These are phyloP conservation scores for Onthophagus taurus DNA, from an alignment of 1,140 invertebrate genomes.

Conservation along the genomic window DNA sequence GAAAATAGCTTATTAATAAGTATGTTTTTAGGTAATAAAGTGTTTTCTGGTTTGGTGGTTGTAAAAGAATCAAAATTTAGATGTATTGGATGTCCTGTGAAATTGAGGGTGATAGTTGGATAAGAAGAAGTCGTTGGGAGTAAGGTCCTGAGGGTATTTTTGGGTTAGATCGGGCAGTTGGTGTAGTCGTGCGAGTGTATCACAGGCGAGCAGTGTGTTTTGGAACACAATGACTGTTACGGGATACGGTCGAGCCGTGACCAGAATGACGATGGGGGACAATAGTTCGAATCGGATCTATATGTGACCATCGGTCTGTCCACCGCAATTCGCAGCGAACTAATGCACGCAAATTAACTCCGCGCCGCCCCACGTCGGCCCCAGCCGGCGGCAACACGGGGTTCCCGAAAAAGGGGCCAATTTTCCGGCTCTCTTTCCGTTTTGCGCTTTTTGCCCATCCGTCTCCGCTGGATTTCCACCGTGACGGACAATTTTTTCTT, in stretches of 20 bases:
- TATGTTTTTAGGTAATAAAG: no score
- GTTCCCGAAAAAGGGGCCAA: conserved; percentile 1
- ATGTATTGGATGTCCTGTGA: no score
- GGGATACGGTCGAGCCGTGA: conserved; percentile 29
- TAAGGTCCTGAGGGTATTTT: no score
- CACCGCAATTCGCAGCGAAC: conserved; percentile 20
- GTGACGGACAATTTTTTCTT: not conserved
- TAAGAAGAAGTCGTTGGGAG: no score
- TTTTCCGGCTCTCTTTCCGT: not conserved
- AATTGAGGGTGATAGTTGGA: no score
- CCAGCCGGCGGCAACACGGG: not conserved
- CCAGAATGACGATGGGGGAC: conserved; percentile 20
- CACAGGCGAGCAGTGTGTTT: conserved; percentile 28
- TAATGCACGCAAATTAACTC: conserved; percentile 21
- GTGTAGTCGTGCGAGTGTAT: conserved; percentile 26
- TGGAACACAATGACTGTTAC: conserved; percentile 29
- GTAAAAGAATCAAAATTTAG: no score
- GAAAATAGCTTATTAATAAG: no score
- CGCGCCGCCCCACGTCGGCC: conserved; percentile 4
- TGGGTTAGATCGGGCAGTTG: conserved; percentile 18
- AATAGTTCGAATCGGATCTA: conserved; percentile 16
- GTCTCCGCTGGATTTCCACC: not conserved
- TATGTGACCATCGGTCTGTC: conserved; percentile 11
- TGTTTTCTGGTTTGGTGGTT: no score
- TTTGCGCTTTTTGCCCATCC: not conserved